Conservation (phyloP, 2,113 vertebrate species). For the Australoheros scitulus region DNA sequence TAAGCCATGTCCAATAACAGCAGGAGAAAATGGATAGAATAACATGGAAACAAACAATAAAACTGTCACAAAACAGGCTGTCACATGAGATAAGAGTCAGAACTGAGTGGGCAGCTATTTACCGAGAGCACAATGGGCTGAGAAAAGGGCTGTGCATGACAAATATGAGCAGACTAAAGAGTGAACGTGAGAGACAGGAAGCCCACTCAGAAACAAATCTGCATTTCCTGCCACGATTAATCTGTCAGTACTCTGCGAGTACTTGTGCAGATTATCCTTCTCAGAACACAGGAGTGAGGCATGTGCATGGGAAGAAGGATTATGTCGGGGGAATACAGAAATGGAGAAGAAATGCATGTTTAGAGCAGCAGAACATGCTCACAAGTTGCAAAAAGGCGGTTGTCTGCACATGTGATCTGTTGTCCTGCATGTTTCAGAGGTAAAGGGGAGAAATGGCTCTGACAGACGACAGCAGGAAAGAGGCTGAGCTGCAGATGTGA, state of each 20-base stretch:
- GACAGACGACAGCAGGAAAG: conserved; percentile 38
- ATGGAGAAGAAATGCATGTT: background rate
- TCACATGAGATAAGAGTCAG: conserved; percentile 22
- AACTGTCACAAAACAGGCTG: conserved; percentile 40
- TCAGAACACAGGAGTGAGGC: conserved; percentile 59
- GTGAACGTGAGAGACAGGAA: conserved; percentile 55
- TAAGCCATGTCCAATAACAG: conserved; percentile 37
- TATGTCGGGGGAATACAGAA: conserved; percentile 23
- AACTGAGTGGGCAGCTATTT: conserved; percentile 16
- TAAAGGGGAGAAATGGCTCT: background rate
- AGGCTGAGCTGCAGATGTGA: conserved; percentile 8
- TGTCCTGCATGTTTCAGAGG: background rate
- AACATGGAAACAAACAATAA: conserved; percentile 47
- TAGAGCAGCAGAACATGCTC: conserved; percentile 4
- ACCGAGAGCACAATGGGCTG: background rate
- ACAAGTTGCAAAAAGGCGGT: background rate
- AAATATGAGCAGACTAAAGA: conserved; percentile 22
- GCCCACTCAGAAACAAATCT: conserved; percentile 64
- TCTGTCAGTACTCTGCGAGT: conserved; percentile 53
- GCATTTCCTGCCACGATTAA: conserved; percentile 65
- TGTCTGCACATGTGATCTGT: background rate
- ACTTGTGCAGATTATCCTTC: conserved; percentile 60
- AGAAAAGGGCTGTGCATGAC: conserved; percentile 16
- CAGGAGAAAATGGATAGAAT: conserved; percentile 14
- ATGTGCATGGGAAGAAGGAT: conserved; percentile 49